Base-by-base conservation (phyloP, 2,113 vertebrate species). In the Scomber japonicus region DNA sequence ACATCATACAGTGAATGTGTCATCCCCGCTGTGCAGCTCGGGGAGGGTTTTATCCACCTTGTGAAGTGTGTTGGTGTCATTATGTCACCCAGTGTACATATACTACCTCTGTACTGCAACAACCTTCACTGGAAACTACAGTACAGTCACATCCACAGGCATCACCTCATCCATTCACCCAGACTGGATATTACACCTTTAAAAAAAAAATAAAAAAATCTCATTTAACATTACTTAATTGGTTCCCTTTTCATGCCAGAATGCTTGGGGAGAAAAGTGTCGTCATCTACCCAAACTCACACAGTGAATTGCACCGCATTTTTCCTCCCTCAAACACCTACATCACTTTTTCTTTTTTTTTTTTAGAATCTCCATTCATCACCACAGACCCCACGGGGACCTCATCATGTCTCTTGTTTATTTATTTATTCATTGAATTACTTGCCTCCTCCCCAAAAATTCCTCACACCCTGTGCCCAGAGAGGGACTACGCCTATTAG, bases 1-100 rank as follows among this genome's bases (percentile, higher is more conserved):
- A 87, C 87, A 91, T 91, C 89, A 78, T 48, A 68, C 81, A 61
- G 70, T 21, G 73, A 73, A 70, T 83, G 84, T 84, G 62, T 85
- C 81, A 76, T 69, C 66, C 61, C 78, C 45, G 55, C 88, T 68
- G 84, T 60, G 81, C 60, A 16, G 56, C 79, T 53, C 62, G 3
- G 65, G 67, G 59, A 44, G 74, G 70, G 71, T 16, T 78, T 72
- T 62, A 62, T 67, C 81, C 80, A 75, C 81, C 82, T 75, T 71
- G 31, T 78, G 65, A 74, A 78, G 75, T 49, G 81, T 60, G 78
- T 55, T 72, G 77, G 71, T 88, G 84, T 81, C 85, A 80, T 57
- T 55, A 3, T 75, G 75, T 82, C 81, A 89, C 3, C 30, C 51
- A 19, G 54, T 45, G 56, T 8, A 56, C 57, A 44, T 16, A 80